A percentile compares a stretch with the other conserved stretches of the same genome.
These are phyloP conservation scores for Steinernema scapterisci DNA, from an alignment of 2,888 invertebrate genomes.

Conservation along the genomic window DNA sequence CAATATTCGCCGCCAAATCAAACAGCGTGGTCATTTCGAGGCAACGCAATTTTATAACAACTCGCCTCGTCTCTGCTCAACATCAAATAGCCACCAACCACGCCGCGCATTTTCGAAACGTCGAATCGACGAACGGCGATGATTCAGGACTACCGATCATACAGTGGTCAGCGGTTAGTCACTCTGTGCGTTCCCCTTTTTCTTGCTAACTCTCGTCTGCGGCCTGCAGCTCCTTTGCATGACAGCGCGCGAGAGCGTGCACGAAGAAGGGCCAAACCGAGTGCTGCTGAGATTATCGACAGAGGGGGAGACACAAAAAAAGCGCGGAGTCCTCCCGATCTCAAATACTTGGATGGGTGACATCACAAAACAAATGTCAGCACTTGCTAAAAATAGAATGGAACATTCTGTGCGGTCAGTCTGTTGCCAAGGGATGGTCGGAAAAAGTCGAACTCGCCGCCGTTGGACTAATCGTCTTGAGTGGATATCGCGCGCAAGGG, in stretches of 20 bases:
- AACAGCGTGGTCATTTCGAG: slow-evolving; percentile 19
- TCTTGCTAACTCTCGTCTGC: background rate
- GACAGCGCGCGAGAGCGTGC: slow-evolving; percentile 7
- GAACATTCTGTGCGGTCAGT: background rate
- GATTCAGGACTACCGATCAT: slow-evolving; percentile 29
- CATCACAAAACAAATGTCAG: slow-evolving; percentile 30
- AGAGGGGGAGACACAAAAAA: slow-evolving; percentile 5
- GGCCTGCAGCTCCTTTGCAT: background rate
- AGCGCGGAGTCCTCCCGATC: slow-evolving; percentile 17
- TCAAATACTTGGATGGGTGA: slow-evolving; percentile 24
- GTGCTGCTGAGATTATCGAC: slow-evolving; percentile 31
- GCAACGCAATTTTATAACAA: slow-evolving; percentile 32
- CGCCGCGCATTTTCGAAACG: slow-evolving; percentile 28
- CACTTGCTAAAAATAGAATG: slow-evolving; percentile 1
- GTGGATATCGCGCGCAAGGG: background rate
- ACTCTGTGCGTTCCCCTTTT: background rate
- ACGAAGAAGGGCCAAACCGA: slow-evolving; percentile 24
- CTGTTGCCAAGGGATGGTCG: background rate
- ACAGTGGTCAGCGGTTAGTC: slow-evolving; percentile 27
- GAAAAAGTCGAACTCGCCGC: background rate
- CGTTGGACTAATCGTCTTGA: background rate
- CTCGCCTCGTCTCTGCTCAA: slow-evolving; percentile 4
- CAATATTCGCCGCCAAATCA: slow-evolving; percentile 10
- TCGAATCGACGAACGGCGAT: background rate
- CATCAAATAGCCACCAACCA: slow-evolving; percentile 1